phyloP scores from a whole-genome alignment of 2,888 invertebrate species.

The Thymelicus lineola region DNA sequence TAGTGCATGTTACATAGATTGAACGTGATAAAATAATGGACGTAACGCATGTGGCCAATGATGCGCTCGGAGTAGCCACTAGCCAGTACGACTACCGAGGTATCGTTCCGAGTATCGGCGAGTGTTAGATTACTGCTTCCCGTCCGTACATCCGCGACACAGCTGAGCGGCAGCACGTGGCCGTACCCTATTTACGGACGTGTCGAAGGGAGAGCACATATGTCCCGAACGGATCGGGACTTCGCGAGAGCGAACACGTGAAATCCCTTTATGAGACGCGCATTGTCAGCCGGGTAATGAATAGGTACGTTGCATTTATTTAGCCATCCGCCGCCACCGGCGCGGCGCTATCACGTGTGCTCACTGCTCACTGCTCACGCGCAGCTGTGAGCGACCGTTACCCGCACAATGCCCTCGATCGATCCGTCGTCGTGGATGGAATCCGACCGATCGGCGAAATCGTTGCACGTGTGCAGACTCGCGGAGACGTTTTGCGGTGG shows the following conservation, averaged over 20 bases:
- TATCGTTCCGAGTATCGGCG: constrained; percentile 63
- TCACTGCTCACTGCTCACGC: constrained; percentile 52
- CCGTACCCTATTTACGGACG: constrained; percentile 85
- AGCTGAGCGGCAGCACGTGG: constrained; percentile 84
- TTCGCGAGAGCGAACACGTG: constrained; percentile 82
- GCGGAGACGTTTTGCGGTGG: constrained; percentile 72
- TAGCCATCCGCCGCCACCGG: constrained; percentile 84
- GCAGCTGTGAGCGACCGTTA: constrained; percentile 85
- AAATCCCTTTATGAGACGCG: constrained; percentile 83
- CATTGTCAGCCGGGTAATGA: constrained; percentile 81
- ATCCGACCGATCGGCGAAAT: constrained; percentile 80
- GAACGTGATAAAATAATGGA: constrained; percentile 21
- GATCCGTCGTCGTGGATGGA: constrained; percentile 77
- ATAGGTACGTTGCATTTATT: constrained; percentile 83
- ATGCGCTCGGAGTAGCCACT: constrained; percentile 36
- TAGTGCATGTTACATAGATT: constrained; percentile 40
- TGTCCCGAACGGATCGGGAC: constrained; percentile 84
- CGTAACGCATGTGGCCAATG: constrained; percentile 20
- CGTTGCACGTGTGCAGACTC: constrained; percentile 71
- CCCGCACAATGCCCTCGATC: constrained; percentile 84
- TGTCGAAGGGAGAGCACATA: constrained; percentile 82
- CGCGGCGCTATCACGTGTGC: constrained; percentile 80
- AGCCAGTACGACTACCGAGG: constrained; percentile 33
- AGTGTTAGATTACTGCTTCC: constrained; percentile 83
- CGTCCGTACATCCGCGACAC: constrained; percentile 82